Conservation (phyloP, 2,888 invertebrate genomes). For the Scaptomyza parva region DNA sequence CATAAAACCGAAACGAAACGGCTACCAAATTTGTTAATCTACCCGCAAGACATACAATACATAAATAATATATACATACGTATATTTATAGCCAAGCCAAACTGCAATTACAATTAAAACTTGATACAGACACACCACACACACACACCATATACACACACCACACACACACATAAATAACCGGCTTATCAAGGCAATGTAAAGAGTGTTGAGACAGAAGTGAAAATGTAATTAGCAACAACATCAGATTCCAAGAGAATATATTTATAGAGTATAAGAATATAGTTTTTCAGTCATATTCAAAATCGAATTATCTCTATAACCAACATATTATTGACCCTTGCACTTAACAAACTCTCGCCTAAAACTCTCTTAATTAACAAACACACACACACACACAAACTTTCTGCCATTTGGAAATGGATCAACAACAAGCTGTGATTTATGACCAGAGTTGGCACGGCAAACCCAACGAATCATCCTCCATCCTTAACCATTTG, state of each 20-base stretch:
- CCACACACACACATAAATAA: slow-evolving; percentile 40
- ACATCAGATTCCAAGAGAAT: background rate
- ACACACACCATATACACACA: no score
- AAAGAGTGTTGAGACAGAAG: background rate
- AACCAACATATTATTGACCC: background rate
- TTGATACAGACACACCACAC: background rate
- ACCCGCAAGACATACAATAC: slow-evolving; percentile 19
- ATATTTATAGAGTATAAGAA: no score
- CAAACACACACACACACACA: no score
- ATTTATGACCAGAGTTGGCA: background rate
- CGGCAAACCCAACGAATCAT: background rate
- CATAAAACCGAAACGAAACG: slow-evolving; percentile 14
- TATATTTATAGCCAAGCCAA: slow-evolving; percentile 23
- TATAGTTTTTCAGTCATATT: no score
- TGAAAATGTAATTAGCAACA: slow-evolving; percentile 3
- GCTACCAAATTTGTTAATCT: slow-evolving; percentile 45
- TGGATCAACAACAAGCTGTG: slow-evolving; percentile 15
- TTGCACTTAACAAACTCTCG: background rate
- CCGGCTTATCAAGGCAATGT: slow-evolving; percentile 41
- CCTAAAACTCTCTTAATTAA: slow-evolving; percentile 31
- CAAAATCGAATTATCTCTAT: background rate
- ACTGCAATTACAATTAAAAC: slow-evolving; percentile 13
- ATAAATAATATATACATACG: background rate
- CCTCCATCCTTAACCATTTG: no score
- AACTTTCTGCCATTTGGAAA: slow-evolving; percentile 12